A percentile compares a stretch with the other conserved stretches of the same genome.
Conservation (phyloP, 2,797 vertebrate species). For the Tamandua tetradactyla region DNA sequence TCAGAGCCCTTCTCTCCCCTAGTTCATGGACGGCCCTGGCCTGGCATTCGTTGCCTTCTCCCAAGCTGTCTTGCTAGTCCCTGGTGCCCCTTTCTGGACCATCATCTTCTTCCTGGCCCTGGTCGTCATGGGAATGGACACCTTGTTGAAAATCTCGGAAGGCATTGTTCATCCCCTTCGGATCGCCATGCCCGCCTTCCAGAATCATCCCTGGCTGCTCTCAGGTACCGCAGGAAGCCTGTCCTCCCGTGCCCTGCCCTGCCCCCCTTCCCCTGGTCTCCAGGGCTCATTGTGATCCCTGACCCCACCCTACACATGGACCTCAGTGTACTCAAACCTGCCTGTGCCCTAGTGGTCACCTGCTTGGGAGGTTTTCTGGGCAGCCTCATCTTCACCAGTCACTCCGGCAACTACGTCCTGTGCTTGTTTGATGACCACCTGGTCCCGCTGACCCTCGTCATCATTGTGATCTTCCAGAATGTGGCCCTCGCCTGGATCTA, state of each 20-base stretch:
- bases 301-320: not conserved
- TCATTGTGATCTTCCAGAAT: constrained; percentile 90
- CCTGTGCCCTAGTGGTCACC: constrained; percentile 82
- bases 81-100: constrained; percentile 91
- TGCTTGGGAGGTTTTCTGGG: constrained; percentile 87
- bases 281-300: not conserved
- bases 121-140: constrained; percentile 89
- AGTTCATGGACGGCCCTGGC: constrained; percentile 90
- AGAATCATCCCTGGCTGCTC: constrained; percentile 86
- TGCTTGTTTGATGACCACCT: constrained; percentile 91
- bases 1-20: constrained; percentile 13
- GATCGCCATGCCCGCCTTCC: constrained; percentile 86
- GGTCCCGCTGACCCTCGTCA: constrained; percentile 88
- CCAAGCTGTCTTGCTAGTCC: constrained; percentile 89
- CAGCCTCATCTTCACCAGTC: constrained; percentile 90
- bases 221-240: constrained; percentile 77
- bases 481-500: constrained; percentile 91
- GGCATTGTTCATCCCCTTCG: constrained; percentile 89
- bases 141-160: constrained; percentile 91
- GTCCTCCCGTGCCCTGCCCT: not conserved
- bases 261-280: not conserved
- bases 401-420: constrained; percentile 91
- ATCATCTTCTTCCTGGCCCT: constrained; percentile 92
- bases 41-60: constrained; percentile 91
- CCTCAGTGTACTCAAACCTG: not conserved